phyloP scores from a whole-genome alignment of 2,888 invertebrate species.

The Argyresthia goedartella region DNA sequence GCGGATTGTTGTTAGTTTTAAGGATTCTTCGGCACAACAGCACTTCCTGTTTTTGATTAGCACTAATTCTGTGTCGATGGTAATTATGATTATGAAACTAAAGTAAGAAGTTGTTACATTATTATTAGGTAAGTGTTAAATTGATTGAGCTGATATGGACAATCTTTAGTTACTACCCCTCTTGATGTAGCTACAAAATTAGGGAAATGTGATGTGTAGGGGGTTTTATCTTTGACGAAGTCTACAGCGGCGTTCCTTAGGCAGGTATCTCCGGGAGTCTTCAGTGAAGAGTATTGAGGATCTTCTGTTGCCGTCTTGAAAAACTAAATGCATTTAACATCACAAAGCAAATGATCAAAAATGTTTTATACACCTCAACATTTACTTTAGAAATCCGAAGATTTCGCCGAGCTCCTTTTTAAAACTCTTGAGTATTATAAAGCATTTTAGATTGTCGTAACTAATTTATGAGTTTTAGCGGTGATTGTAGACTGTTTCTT shows the following conservation, averaged over 20 bases:
- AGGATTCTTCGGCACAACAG: constrained; percentile 69
- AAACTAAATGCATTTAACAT: constrained; percentile 27
- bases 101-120: constrained; percentile 70
- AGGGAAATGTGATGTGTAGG: constrained; percentile 62
- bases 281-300: constrained; percentile 23
- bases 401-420: constrained; percentile 20
- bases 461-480: constrained; percentile 19
- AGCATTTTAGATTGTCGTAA: constrained; percentile 43
- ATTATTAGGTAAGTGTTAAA: constrained; percentile 71
- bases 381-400: not conserved
- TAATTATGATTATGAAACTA: constrained; percentile 61
- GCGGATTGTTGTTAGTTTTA: constrained; percentile 64
- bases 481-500: constrained; percentile 33
- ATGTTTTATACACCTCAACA: constrained; percentile 50
- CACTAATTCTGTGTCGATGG: constrained; percentile 71
- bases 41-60: constrained; percentile 72
- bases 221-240: constrained; percentile 71
- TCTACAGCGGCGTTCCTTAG: constrained; percentile 58
- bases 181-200: constrained; percentile 61
- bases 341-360: constrained; percentile 39
- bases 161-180: constrained; percentile 69
- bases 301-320: constrained; percentile 28
- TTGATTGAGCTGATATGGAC: constrained; percentile 67
- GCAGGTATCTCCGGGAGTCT: constrained; percentile 30
- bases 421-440: constrained; percentile 44